These are phyloP conservation scores for Melanotaenia pygmaea DNA, from an alignment of 2,797 vertebrate genomes.

Conservation along the genomic window DNA sequence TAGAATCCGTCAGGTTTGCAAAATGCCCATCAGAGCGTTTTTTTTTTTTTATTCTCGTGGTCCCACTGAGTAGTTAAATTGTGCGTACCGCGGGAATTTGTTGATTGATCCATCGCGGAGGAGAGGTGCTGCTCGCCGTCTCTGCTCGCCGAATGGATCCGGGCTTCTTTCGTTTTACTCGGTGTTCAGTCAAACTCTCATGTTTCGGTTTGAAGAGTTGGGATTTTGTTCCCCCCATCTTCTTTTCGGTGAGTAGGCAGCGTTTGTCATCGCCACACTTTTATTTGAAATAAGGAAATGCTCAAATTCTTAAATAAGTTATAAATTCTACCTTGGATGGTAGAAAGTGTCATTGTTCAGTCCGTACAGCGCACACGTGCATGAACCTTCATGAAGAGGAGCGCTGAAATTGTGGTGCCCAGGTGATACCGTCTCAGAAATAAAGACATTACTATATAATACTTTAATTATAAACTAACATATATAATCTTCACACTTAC, in stretches of 20 bases:
- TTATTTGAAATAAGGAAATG: not conserved
- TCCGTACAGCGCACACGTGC: not conserved
- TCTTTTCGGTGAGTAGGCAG: slow-evolving; percentile 50
- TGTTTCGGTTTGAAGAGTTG: slow-evolving; percentile 30
- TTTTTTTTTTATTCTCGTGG: not conserved
- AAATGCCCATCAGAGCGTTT: not conserved
- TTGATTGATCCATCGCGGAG: slow-evolving; percentile 11
- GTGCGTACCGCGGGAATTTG: slow-evolving; percentile 26
- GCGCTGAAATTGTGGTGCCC: not conserved
- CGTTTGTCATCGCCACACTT: not conserved
- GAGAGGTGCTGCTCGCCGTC: slow-evolving; percentile 44
- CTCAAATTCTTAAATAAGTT: slow-evolving; percentile 16
- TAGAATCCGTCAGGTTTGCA: slow-evolving; percentile 30
- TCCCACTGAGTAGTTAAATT: slow-evolving; percentile 1
- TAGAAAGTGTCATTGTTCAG: not conserved
- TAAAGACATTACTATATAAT: not conserved
- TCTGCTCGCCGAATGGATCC: slow-evolving; percentile 46
- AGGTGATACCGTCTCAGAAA: not conserved
- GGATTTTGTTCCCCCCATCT: slow-evolving; percentile 33
- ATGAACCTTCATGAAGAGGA: not conserved
- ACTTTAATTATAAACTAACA: no score
- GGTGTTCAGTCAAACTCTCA: slow-evolving; percentile 27
- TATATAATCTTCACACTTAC: not conserved
- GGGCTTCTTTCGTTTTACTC: slow-evolving; percentile 17
- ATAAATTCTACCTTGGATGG: not conserved